Percentiles rank a stretch among this genome's conserved stretches.
These are phyloP conservation scores for Uropetala carovei DNA, from an alignment of 2,888 invertebrate genomes.

Conservation along the genomic window DNA sequence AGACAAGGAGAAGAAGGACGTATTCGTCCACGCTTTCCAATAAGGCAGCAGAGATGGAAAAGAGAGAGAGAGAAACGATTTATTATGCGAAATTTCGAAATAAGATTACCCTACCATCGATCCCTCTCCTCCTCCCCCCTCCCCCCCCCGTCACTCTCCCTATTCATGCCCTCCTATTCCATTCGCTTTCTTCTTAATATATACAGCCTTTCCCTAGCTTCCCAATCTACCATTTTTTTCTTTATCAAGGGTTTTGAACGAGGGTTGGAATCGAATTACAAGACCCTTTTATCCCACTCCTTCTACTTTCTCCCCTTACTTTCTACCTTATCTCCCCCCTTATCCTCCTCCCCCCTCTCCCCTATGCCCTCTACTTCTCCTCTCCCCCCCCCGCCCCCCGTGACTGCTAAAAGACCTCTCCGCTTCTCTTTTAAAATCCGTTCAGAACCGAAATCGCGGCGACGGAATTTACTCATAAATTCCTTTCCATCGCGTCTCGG, in stretches of 20 bases:
- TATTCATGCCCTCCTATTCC: background rate
- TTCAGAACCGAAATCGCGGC: too few species aligned
- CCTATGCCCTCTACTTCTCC: too few species aligned
- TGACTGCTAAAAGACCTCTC: too few species aligned
- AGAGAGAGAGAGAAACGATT: background rate
- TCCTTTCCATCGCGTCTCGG: too few species aligned
- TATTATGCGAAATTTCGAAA: constrained; percentile 14
- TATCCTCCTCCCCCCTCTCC: too few species aligned
- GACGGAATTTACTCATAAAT: too few species aligned
- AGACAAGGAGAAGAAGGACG: background rate
- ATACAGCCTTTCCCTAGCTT: background rate
- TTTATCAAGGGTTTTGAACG: background rate
- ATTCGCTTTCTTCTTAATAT: background rate
- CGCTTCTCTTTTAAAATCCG: too few species aligned
- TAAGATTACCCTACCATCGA: background rate
- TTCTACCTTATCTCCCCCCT: too few species aligned
- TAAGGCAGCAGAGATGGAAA: background rate
- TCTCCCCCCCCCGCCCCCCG: too few species aligned
- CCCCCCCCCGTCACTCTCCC: background rate
- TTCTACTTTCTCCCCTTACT: too few species aligned
- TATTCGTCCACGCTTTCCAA: background rate
- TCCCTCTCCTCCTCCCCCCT: background rate
- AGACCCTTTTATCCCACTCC: too few species aligned
- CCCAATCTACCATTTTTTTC: background rate
- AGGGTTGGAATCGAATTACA: too few species aligned